phyloP scores from a whole-genome alignment of 2,113 vertebrate species.

The Porphyrio hochstetteri region DNA sequence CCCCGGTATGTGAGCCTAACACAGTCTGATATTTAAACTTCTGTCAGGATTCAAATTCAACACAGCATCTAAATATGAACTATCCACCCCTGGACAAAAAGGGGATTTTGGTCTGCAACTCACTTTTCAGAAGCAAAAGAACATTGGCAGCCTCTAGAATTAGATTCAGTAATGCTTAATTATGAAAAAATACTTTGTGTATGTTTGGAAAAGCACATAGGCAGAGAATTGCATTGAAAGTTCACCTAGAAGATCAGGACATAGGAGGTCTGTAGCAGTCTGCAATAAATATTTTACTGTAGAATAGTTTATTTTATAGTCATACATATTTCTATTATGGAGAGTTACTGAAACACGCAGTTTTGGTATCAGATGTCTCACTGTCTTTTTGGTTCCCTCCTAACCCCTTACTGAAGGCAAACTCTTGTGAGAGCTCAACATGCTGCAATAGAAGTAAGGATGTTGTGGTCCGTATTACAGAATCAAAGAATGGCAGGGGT shows the following conservation, averaged over 20 bases:
- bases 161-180: neutral
- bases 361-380: neutral
- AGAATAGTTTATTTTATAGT: neutral
- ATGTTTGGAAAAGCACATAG: neutral
- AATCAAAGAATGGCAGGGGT: no score
- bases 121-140: neutral
- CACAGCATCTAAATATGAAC: neutral
- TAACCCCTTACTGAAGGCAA: neutral
- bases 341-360: neutral
- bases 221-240: neutral
- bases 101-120: neutral
- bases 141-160: neutral
- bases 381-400: neutral
- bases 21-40: neutral
- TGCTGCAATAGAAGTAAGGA: neutral
- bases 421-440: neutral
- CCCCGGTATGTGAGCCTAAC: accelerated
- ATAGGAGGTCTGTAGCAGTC: neutral
- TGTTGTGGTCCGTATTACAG: neutral
- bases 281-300: neutral
- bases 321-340: neutral
- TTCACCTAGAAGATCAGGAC: neutral
- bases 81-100: neutral
- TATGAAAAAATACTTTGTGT: neutral
- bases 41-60: neutral